Percentiles rank a stretch among this genome's conserved stretches.
phyloP scores from a whole-genome alignment of 2,888 invertebrate genomes.

The Schizotus pectinicornis region DNA sequence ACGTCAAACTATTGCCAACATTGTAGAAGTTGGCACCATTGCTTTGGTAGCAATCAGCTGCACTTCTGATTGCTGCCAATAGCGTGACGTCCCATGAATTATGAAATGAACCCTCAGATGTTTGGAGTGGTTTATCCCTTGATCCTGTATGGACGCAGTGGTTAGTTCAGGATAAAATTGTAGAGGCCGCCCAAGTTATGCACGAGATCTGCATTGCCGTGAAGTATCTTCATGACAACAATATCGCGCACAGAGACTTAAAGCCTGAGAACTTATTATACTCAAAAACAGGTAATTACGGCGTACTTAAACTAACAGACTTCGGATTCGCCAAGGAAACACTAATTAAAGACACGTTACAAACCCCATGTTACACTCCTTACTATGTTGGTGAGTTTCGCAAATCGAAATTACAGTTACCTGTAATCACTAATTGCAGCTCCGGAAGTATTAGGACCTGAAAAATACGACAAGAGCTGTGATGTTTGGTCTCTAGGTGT shows the following conservation, averaged over 20 bases:
- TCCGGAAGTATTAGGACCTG: constrained; percentile 87
- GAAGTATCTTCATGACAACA: constrained; percentile 88
- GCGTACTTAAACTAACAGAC: constrained; percentile 94
- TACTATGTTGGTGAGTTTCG: constrained; percentile 86
- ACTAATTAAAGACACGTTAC: constrained; percentile 81
- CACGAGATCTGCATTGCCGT: constrained; percentile 96
- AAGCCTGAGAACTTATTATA: constrained; percentile 98
- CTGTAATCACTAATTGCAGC: constrained; percentile 45
- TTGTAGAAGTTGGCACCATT: too few relatives aligned
- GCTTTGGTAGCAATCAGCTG: too few relatives aligned
- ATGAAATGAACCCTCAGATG: too few relatives aligned
- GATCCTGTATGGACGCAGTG: too few relatives aligned
- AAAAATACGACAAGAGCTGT: constrained; percentile 98
- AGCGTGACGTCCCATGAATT: too few relatives aligned
- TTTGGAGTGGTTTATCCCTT: too few relatives aligned
- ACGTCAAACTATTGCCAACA: too few relatives aligned
- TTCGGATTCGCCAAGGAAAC: constrained; percentile 99
- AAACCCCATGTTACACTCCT: constrained; percentile 99
- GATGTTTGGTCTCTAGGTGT: constrained; percentile 99
- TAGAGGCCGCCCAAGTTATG: constrained; percentile 94
- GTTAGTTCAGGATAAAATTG: constrained; percentile 16
- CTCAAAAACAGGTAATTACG: constrained; percentile 74
- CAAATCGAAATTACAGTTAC: neutral
- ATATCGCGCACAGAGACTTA: constrained; percentile 96
- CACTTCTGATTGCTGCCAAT: too few relatives aligned